Evolutionary conservation across 2,113 vertebrate genomes (phyloP).

Genomic region (Prunella fulvescens): DNA sequence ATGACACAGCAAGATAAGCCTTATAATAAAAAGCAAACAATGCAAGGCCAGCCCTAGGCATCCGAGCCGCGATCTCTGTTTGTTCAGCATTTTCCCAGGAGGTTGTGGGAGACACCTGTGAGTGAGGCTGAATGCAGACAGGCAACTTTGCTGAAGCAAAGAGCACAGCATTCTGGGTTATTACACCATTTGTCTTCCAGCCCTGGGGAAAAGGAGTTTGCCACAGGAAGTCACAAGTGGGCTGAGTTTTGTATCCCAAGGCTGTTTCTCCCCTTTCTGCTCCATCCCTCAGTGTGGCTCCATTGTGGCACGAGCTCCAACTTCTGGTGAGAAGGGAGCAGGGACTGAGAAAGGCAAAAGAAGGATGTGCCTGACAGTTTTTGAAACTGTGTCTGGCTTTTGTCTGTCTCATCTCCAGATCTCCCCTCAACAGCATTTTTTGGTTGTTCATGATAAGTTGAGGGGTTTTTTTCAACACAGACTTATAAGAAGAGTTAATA

Average conservation of each 20-base stretch:
- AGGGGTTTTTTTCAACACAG: not conserved
- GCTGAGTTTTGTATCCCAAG: not conserved
- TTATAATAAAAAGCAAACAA: conserved; percentile 60
- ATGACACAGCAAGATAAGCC: conserved; percentile 68
- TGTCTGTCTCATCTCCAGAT: not conserved
- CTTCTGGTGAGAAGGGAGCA: not conserved
- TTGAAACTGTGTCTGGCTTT: not conserved
- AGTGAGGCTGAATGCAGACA: not conserved
- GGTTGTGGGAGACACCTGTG: not conserved
- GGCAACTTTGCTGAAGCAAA: conserved; percentile 20
- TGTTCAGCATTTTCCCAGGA: conserved; percentile 49
- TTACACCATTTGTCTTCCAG: conserved; percentile 36
- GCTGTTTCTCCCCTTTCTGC: not conserved
- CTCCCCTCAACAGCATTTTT: not conserved
- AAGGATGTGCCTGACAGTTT: not conserved
- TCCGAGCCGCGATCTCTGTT: conserved; percentile 18
- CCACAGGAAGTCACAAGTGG: not conserved
- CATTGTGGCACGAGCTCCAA: not conserved
- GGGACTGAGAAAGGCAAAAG: not conserved
- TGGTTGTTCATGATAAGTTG: not conserved
- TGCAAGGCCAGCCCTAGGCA: not conserved
- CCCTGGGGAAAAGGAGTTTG: not conserved
- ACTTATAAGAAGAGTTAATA: conserved; percentile 30
- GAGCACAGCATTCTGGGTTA: conserved; percentile 37
- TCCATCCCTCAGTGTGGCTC: not conserved